Conservation (phyloP, 2,113 vertebrate genomes). For the Mastomys natalensis region DNA sequence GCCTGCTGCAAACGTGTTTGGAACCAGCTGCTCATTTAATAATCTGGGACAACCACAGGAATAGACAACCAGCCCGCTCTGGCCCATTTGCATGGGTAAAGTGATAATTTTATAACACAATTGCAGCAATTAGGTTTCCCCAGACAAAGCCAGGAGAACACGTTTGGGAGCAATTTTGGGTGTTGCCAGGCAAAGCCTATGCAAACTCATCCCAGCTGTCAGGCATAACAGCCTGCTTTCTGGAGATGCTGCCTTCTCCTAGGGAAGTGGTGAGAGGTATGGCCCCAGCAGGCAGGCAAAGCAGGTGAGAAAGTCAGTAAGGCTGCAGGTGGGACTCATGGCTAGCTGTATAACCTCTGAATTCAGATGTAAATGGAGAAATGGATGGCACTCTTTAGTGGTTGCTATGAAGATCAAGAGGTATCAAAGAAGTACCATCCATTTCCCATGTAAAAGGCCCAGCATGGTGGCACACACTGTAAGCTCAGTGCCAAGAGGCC, state of each 20-base stretch:
- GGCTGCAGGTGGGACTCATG: not conserved
- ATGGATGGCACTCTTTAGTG: not conserved
- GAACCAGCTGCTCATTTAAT: conserved; percentile 88
- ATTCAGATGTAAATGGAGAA: not conserved
- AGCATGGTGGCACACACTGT: too few species aligned
- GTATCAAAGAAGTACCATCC: not conserved
- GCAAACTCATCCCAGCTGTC: conserved; percentile 38
- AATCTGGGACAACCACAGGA: conserved; percentile 85
- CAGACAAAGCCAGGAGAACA: conserved; percentile 77
- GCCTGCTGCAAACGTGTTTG: conserved; percentile 84
- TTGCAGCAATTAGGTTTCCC: conserved; percentile 84
- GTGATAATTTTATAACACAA: conserved; percentile 85
- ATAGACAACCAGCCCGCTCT: conserved; percentile 78
- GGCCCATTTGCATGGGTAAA: conserved; percentile 84
- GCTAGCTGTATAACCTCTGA: not conserved
- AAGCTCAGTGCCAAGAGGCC: not conserved
- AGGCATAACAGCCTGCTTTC: not conserved
- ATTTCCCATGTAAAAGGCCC: not conserved
- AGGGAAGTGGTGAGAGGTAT: not conserved
- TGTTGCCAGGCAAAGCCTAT: conserved; percentile 11
- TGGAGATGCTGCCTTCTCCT: not conserved
- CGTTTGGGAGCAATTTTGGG: conserved; percentile 72
- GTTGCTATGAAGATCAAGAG: not conserved
- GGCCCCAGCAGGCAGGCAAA: not conserved
- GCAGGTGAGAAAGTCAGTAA: not conserved